A percentile compares a stretch with the other conserved stretches of the same genome.
These are phyloP conservation scores for Drosophila paulistorum DNA, from an alignment of 1,140 invertebrate species.

Conservation along the genomic window DNA sequence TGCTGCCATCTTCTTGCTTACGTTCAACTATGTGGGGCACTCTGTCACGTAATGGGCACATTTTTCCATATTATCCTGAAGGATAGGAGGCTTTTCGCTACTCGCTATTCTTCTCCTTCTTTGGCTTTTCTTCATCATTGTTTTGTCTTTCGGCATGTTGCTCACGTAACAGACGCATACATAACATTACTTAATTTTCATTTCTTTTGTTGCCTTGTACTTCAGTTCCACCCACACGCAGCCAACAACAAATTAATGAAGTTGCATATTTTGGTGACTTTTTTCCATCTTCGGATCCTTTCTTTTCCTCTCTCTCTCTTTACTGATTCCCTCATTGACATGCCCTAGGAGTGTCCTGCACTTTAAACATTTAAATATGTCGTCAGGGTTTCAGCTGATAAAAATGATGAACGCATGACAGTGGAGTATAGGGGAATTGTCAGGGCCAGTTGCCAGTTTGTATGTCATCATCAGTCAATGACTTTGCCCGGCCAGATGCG, in stretches of 20 bases:
- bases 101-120: neutral
- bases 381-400: slow-evolving; percentile 22
- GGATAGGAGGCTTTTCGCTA: slow-evolving; percentile 19
- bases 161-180: slow-evolving; percentile 79
- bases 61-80: slow-evolving; percentile 67
- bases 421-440: neutral
- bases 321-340: slow-evolving; percentile 6
- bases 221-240: neutral
- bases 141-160: slow-evolving; percentile 44
- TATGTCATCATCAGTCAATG: slow-evolving; percentile 46
- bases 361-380: slow-evolving; percentile 33
- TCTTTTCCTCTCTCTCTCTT: neutral
- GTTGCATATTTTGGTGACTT: slow-evolving; percentile 54
- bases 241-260: slow-evolving; percentile 52
- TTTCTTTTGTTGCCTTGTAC: slow-evolving; percentile 37
- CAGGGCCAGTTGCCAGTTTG: neutral
- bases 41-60: slow-evolving; percentile 62
- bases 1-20: neutral
- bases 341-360: slow-evolving; percentile 21
- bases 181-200: slow-evolving; percentile 77
- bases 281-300: neutral
- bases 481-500: neutral
- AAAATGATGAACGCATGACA: slow-evolving; percentile 17
- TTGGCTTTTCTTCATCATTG: slow-evolving; percentile 18
- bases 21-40: slow-evolving; percentile 36